Evolutionary conservation across 2,888 invertebrate genomes (phyloP).

Genomic region (Parapristionchus giblindavisi): DNA sequence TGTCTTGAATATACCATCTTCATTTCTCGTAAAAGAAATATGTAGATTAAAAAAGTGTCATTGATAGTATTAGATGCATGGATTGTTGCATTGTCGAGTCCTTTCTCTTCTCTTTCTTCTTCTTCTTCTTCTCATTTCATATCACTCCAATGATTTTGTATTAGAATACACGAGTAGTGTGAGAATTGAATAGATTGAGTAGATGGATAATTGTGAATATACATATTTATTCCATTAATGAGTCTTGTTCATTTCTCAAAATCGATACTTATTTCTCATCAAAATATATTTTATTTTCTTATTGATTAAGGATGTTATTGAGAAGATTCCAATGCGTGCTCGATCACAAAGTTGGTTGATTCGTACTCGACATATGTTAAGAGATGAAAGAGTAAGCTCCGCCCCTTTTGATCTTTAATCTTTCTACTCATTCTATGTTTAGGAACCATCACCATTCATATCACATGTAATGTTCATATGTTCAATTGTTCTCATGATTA

Average conservation of each 20-base stretch:
- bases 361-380: conserved; percentile 66
- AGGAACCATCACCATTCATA: conserved; percentile 62
- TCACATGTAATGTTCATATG: conserved; percentile 60
- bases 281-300: not conserved
- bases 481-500: conserved; percentile 60
- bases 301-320: conserved; percentile 65
- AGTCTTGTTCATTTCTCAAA: not conserved
- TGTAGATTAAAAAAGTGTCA: too few relatives aligned
- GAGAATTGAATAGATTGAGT: too few relatives aligned
- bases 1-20: too few relatives aligned
- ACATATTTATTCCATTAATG: not conserved
- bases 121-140: not conserved
- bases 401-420: conserved; percentile 10
- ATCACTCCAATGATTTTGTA: too few relatives aligned
- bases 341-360: conserved; percentile 68
- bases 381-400: conserved; percentile 63
- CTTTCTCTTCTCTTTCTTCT: not conserved
- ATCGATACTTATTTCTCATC: not conserved
- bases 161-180: too few relatives aligned
- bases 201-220: not conserved
- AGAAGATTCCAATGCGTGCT: conserved; percentile 68
- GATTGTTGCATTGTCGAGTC: not conserved
- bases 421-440: conserved; percentile 1
- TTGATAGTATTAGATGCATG: not conserved
- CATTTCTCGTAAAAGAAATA: too few relatives aligned